phyloP scores from a whole-genome alignment of 2,113 vertebrate species.

The Synodontis membranacea region DNA sequence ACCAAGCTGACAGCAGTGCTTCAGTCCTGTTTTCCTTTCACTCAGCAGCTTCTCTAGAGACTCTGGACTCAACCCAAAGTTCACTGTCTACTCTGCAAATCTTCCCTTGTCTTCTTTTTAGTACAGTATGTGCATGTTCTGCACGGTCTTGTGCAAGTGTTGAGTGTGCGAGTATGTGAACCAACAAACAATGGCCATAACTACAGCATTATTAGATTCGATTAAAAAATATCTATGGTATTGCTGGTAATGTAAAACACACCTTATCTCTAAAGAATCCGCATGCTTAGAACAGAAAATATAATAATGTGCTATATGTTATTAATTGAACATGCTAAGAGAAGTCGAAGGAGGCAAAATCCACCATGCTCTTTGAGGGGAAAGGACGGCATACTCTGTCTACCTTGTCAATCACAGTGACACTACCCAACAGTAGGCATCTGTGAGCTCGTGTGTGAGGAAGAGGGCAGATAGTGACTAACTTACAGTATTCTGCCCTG shows the following conservation, averaged over 20 bases:
- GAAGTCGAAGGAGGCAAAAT: neutral
- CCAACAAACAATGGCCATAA: neutral
- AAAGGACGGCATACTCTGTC: neutral
- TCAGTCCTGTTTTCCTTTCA: conserved; percentile 92
- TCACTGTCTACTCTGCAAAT: conserved; percentile 13
- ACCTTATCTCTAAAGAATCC: neutral
- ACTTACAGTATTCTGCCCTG: neutral
- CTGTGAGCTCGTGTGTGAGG: neutral
- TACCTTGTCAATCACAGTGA: neutral
- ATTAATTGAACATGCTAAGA: neutral
- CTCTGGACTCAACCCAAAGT: neutral
- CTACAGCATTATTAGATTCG: neutral
- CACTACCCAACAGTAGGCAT: neutral
- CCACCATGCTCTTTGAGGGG: neutral
- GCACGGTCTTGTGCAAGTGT: neutral
- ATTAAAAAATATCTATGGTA: neutral
- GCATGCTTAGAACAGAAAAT: neutral
- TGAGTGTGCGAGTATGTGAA: neutral
- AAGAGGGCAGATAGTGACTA: neutral
- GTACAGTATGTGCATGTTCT: neutral
- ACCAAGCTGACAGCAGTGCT: conserved; percentile 84
- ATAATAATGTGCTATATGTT: neutral
- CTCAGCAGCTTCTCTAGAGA: conserved; percentile 79
- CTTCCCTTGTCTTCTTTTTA: neutral
- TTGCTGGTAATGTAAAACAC: neutral